These are phyloP conservation scores for Mastomys natalensis DNA, from an alignment of 2,113 vertebrate genomes.

Conservation along the genomic window DNA sequence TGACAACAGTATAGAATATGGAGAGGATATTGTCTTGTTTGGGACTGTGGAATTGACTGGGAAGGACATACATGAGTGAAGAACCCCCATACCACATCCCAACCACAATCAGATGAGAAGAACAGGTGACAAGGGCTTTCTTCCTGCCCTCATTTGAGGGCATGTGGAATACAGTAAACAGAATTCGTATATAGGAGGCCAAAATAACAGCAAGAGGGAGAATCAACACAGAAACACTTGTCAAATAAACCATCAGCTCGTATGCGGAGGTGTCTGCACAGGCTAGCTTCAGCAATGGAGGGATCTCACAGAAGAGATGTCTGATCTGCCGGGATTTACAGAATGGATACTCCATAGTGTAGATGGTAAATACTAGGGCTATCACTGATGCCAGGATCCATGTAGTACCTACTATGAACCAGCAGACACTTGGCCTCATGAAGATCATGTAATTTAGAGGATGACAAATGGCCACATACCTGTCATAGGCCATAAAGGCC, in stretches of 20 bases:
- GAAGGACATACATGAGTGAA: constrained; percentile 67
- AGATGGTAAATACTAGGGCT: constrained; percentile 27
- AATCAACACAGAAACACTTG: constrained; percentile 51
- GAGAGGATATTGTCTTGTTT: constrained; percentile 68
- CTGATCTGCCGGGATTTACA: constrained; percentile 68
- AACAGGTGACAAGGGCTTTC: constrained; percentile 71
- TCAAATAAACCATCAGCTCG: constrained; percentile 54
- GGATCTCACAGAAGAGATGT: constrained; percentile 77
- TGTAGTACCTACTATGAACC: constrained; percentile 50
- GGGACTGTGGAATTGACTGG: constrained; percentile 61
- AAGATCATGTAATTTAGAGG: constrained; percentile 72
- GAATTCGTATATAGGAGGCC: constrained; percentile 54
- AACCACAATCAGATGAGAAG: neutral
- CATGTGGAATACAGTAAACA: constrained; percentile 50
- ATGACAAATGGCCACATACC: neutral
- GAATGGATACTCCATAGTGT: constrained; percentile 62
- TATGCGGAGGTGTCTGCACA: constrained; percentile 71
- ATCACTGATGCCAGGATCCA: constrained; percentile 63
- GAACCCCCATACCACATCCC: constrained; percentile 57
- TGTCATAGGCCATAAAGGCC: neutral
- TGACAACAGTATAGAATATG: constrained; percentile 69
- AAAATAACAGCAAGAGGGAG: constrained; percentile 61
- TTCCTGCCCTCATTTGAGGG: constrained; percentile 59
- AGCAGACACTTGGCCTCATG: constrained; percentile 63
- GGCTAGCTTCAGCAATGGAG: constrained; percentile 70